These are phyloP conservation scores for Phocoena sinus DNA, from an alignment of 2,113 vertebrate genomes.

Conservation along the genomic window DNA sequence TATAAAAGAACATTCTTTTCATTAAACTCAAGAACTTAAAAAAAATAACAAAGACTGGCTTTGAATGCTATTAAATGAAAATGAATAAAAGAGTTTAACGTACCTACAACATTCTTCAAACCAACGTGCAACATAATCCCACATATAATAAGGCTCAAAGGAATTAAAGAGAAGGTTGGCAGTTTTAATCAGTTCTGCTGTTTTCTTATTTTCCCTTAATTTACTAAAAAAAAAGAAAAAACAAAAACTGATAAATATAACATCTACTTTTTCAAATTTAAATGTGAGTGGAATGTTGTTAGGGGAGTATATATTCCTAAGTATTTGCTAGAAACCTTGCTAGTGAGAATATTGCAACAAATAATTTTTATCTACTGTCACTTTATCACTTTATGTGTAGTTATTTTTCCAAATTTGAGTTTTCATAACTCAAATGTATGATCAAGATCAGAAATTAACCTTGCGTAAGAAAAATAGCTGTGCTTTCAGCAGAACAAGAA, in stretches of 20 bases:
- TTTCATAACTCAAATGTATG: background rate
- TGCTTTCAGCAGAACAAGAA: background rate
- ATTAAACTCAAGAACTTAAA: conserved; percentile 28
- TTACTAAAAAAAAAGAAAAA: conserved; percentile 84
- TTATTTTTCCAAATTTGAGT: conserved; percentile 34
- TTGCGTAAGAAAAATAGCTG: background rate
- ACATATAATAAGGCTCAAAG: conserved; percentile 99
- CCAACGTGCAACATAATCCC: conserved; percentile 98
- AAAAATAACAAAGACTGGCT: background rate
- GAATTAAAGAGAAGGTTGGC: conserved; percentile 99
- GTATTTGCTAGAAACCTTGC: background rate
- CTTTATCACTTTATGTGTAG: background rate
- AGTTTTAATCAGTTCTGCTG: conserved; percentile 97
- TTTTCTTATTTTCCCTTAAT: conserved; percentile 98
- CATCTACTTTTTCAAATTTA: conserved; percentile 9
- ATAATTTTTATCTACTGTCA: background rate
- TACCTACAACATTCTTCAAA: conserved; percentile 99
- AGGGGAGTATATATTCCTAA: background rate
- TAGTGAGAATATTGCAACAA: background rate
- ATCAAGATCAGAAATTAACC: conserved; percentile 12
- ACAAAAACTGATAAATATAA: conserved; percentile 31
- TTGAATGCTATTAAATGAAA: conserved; percentile 11
- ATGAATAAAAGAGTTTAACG: conserved; percentile 57
- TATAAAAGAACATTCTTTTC: conserved; percentile 39
- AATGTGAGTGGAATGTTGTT: background rate